These are phyloP conservation scores for Odontomachus brunneus DNA, from an alignment of 1,140 invertebrate genomes.

Conservation along the genomic window DNA sequence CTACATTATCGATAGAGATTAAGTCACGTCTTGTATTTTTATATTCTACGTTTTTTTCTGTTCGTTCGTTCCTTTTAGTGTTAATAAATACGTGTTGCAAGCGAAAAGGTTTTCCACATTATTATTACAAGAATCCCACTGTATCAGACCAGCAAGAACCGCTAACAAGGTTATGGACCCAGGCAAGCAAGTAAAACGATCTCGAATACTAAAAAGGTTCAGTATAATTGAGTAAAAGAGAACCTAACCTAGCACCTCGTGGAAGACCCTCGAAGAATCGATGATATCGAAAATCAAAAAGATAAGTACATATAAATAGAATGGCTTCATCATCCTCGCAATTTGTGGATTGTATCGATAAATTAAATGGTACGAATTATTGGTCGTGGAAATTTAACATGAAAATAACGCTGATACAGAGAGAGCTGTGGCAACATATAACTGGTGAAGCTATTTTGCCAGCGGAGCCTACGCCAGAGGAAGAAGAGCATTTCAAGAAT, in stretches of 20 bases:
- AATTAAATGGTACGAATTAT: slow-evolving; percentile 37
- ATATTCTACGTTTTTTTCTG: too few species aligned
- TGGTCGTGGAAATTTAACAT: slow-evolving; percentile 31
- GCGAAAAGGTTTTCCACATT: too few species aligned
- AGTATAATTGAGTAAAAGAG: background rate
- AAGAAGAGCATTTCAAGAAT: background rate
- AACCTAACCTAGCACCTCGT: background rate
- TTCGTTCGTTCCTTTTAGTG: too few species aligned
- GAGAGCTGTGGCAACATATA: slow-evolving; percentile 14
- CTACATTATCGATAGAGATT: too few species aligned
- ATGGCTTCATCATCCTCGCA: slow-evolving; percentile 11
- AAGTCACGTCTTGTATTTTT: too few species aligned
- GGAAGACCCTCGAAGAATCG: background rate
- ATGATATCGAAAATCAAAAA: too few species aligned
- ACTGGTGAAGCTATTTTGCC: background rate
- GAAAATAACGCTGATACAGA: slow-evolving; percentile 26
- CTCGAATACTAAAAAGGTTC: too few species aligned
- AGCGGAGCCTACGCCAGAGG: background rate
- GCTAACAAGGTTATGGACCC: slow-evolving; percentile 23
- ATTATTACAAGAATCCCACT: too few species aligned
- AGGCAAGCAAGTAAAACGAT: background rate
- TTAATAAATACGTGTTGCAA: too few species aligned
- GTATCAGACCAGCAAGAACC: too few species aligned
- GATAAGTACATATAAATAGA: too few species aligned
- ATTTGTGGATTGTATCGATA: slow-evolving; percentile 20